Base-by-base conservation (phyloP, 2,888 invertebrate genomes). In the Deilephila elpenor region DNA sequence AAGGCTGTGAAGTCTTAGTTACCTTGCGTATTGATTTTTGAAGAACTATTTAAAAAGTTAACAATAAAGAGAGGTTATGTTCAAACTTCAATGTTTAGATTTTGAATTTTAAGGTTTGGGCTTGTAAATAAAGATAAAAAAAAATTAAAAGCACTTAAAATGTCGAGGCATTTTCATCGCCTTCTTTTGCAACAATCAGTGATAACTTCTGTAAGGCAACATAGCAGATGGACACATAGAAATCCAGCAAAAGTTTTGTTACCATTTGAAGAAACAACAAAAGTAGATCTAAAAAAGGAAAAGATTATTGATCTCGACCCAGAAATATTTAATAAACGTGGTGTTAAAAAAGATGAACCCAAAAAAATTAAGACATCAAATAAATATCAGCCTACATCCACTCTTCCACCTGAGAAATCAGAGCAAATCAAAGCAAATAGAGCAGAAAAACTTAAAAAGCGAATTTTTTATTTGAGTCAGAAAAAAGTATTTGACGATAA, bases 161-260 rank as follows among this genome's bases (percentile, higher is more conserved):
- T 90, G 89, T 78, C 88, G 25, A 77, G 74, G 73, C 81, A 75
- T 78, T 73, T 88, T 17, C 79, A 80, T 72, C 80, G 77, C 53
- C 59, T 86, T 5, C 53, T 88, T 17, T 75, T 78, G 14, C 82
- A 81, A n/a, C 82, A 82, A 71, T 73, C 78, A 6, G 60, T 74
- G 17, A 51, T 77, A 73, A 74, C 74, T 75, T 80, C 83, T n/a
- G 79, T 83, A 74, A 89, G 91, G 83, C 88, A 85, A 81, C 93
- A 93, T 77, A 83, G 88, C 19, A 91, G 95, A 80, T 96, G 95
- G 95, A 78, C 87, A 75, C 94, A 95, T 80, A 95, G 96, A 73
- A 89, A 83, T 74, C 96, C 96, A 32, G 86, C 87, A 37, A 94
- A 92, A 80, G 94, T 96, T 61, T 80, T 95, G 51, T 89, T 96